Evolutionary conservation across 2,113 vertebrate species (phyloP).

Genomic region (Rhinoptilus africanus): DNA sequence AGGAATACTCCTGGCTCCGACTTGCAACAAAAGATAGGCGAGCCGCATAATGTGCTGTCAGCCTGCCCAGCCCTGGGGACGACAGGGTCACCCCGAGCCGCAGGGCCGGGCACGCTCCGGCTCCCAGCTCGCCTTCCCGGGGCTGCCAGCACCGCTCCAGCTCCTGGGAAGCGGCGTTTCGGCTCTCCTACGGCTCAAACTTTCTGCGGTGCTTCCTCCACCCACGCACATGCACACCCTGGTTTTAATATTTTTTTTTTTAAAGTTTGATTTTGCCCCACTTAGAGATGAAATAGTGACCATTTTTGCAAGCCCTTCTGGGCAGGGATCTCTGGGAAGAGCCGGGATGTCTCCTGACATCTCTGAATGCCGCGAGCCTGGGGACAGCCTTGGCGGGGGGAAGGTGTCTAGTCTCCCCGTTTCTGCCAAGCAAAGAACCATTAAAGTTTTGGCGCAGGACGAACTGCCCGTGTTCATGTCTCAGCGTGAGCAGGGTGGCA

Average conservation of each 20-base stretch:
- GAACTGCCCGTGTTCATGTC: rapidly evolving
- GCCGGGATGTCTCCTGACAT: not conserved
- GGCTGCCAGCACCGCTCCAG: not conserved
- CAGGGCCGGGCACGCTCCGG: rapidly evolving
- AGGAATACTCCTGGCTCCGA: not conserved
- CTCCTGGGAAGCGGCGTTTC: not conserved
- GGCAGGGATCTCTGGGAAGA: not conserved
- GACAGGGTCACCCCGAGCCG: not conserved
- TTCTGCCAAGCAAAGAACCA: not conserved
- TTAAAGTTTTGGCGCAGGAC: rapidly evolving
- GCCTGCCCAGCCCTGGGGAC: not conserved
- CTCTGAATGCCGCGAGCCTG: not conserved
- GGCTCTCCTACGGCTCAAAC: not conserved
- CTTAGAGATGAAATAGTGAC: not conserved
- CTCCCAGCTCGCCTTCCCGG: not conserved
- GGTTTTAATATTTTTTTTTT: not conserved
- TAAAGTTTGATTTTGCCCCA: not conserved
- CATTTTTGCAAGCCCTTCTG: not conserved
- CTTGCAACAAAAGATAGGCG: not conserved
- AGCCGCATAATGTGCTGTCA: not conserved
- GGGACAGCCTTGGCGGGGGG: not conserved
- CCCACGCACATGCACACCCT: rapidly evolving
- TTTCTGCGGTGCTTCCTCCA: not conserved
- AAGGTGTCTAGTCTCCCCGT: rapidly evolving
- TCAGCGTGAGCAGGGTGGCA: not conserved